phyloP scores from a whole-genome alignment of 2,113 vertebrate genomes.

The Tenrec ecaudatus region DNA sequence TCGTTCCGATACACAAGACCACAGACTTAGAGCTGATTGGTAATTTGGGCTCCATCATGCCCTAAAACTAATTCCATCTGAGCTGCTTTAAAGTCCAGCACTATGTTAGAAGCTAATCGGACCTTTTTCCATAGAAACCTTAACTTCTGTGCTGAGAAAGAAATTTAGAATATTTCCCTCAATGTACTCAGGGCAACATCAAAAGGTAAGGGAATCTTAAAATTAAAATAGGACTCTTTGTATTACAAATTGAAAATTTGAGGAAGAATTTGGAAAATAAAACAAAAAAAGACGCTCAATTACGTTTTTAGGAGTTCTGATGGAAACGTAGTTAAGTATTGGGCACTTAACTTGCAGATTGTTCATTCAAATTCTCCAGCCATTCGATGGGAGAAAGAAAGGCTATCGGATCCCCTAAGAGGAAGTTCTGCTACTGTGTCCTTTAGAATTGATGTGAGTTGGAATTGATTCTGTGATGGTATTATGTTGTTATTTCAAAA shows the following conservation, averaged over 20 bases:
- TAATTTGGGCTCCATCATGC: slow-evolving; percentile 7
- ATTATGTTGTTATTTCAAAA: too few relatives aligned
- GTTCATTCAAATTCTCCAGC: too few relatives aligned
- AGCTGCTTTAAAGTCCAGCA: neutral
- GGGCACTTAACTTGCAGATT: too few relatives aligned
- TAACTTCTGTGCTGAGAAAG: neutral
- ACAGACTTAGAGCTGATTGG: too few relatives aligned
- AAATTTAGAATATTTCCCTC: neutral
- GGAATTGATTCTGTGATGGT: too few relatives aligned
- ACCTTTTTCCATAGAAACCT: neutral
- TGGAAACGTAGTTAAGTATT: too few relatives aligned
- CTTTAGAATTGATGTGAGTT: too few relatives aligned
- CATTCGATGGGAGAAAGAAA: too few relatives aligned
- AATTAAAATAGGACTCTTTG: neutral
- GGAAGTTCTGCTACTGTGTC: too few relatives aligned
- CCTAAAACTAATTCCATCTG: neutral
- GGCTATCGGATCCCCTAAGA: too few relatives aligned
- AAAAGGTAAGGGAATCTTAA: neutral
- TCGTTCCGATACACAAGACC: too few relatives aligned
- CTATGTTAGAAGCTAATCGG: neutral
- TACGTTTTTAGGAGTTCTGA: too few relatives aligned
- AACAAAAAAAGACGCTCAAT: neutral
- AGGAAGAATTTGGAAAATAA: neutral
- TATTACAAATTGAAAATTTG: neutral
- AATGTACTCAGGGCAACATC: neutral